Conservation (phyloP, 1,140 invertebrate genomes). For the Rhagoletis zephyria region DNA sequence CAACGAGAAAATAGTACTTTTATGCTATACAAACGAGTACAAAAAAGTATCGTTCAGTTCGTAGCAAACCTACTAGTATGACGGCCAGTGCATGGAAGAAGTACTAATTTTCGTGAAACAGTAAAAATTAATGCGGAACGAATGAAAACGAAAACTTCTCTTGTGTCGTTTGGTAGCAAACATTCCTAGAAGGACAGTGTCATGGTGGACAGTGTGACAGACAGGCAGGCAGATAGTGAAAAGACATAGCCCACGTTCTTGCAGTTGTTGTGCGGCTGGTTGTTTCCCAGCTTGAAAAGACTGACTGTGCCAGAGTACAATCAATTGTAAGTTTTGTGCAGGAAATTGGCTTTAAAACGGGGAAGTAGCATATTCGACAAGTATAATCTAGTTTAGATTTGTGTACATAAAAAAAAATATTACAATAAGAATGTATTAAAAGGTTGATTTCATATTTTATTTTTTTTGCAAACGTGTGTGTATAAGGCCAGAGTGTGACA, state of each 20-base stretch:
- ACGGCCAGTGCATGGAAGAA: not conserved
- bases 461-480: not conserved
- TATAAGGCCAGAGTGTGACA: not conserved
- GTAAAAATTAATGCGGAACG: constrained; percentile 30
- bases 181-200: not conserved
- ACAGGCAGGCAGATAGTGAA: not conserved
- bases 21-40: not conserved
- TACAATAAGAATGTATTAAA: not conserved
- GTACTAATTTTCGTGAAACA: constrained; percentile 5
- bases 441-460: not conserved
- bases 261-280: not conserved
- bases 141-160: constrained; percentile 14
- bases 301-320: not conserved
- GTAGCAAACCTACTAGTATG: not conserved
- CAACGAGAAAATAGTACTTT: constrained; percentile 43
- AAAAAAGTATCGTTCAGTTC: not conserved
- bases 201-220: not conserved
- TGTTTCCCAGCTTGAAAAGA: not conserved
- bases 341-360: not conserved
- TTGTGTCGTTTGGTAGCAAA: constrained; percentile 8
- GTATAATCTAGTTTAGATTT: not conserved
- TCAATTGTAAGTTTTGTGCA: not conserved
- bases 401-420: not conserved
- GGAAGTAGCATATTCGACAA: not conserved
- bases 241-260: not conserved